A percentile compares a stretch with the other conserved stretches of the same genome.
These are phyloP conservation scores for Anarrhichthys ocellatus DNA, from an alignment of 2,113 vertebrate species.

Conservation along the genomic window DNA sequence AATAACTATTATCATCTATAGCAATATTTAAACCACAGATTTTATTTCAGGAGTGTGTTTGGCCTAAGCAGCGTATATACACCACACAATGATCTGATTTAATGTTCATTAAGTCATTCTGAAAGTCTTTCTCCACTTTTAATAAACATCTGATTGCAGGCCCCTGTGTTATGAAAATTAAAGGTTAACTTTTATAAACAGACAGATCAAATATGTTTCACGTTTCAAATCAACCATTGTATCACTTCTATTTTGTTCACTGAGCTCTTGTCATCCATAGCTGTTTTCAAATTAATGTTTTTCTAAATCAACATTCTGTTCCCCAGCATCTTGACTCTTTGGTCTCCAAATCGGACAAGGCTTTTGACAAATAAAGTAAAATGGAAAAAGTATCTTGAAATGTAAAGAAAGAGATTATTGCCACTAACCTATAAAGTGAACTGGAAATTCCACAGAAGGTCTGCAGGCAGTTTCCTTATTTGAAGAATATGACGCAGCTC, in stretches of 20 bases:
- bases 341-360: background rate
- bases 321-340: background rate
- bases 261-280: background rate
- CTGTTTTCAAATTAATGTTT: background rate
- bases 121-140: background rate
- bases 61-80: background rate
- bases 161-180: background rate
- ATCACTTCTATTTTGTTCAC: background rate
- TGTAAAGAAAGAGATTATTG: background rate
- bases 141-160: background rate
- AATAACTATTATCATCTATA: background rate
- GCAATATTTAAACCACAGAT: background rate
- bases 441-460: background rate
- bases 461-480: constrained; percentile 29
- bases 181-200: background rate
- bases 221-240: background rate
- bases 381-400: background rate
- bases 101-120: background rate
- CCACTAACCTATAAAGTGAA: constrained; percentile 28
- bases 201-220: background rate
- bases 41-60: background rate
- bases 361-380: background rate
- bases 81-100: background rate
- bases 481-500: accelerated
- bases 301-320: background rate